phyloP scores from a whole-genome alignment of 2,797 vertebrate genomes.

The Myotis pilosus region DNA sequence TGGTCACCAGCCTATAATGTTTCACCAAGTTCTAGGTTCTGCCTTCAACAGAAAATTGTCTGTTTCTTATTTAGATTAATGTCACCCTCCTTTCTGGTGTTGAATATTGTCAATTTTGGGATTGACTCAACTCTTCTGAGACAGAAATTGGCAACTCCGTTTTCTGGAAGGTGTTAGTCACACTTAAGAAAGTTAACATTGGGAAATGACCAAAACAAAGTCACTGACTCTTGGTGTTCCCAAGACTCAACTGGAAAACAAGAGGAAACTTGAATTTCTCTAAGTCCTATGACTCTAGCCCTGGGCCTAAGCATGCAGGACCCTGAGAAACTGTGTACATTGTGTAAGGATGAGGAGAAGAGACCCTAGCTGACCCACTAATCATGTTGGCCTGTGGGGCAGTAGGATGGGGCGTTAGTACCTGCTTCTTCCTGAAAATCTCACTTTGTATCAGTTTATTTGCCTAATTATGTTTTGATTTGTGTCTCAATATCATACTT shows the following conservation, averaged over 20 bases:
- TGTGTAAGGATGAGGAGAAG: not conserved
- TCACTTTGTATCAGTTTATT: conserved; percentile 2
- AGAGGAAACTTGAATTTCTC: not conserved
- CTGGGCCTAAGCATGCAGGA: not conserved
- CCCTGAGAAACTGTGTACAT: not conserved
- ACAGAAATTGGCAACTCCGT: not conserved
- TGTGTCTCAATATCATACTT: not conserved
- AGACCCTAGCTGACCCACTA: not conserved
- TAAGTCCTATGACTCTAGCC: not conserved
- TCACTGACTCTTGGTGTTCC: not conserved
- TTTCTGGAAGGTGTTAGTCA: not conserved
- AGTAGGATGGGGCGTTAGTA: not conserved
- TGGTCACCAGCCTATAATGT: not conserved
- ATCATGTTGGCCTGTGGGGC: not conserved
- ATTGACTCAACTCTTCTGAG: not conserved
- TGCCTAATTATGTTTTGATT: conserved; percentile 9
- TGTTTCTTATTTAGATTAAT: not conserved
- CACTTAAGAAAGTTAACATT: not conserved
- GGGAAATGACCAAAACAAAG: not conserved
- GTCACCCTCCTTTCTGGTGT: not conserved
- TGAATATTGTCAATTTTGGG: not conserved
- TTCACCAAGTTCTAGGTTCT: not conserved
- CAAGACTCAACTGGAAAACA: not conserved
- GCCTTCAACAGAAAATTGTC: not conserved
- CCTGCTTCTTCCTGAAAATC: not conserved